Evolutionary conservation across 2,113 vertebrate species (phyloP).

Genomic region (Corydoras sp.): DNA sequence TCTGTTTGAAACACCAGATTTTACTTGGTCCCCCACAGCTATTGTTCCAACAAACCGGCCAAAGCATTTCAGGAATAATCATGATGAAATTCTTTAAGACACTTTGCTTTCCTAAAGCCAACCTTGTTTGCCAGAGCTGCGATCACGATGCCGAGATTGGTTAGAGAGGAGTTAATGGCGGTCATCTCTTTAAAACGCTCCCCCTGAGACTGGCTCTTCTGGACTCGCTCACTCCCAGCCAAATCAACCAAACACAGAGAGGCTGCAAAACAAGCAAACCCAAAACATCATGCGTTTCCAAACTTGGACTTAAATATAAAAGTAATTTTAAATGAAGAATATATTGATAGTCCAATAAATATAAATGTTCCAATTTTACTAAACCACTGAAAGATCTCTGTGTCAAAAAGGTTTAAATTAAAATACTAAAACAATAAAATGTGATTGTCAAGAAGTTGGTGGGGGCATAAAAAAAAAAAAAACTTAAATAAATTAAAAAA

Average conservation of each 20-base stretch:
- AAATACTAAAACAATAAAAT: too few relatives aligned
- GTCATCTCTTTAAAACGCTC: conserved; percentile 90
- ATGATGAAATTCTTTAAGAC: neutral
- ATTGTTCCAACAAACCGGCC: too few relatives aligned
- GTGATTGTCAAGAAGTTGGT: too few relatives aligned
- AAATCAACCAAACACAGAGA: conserved; percentile 90
- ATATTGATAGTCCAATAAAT: too few relatives aligned
- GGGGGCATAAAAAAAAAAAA: too few relatives aligned
- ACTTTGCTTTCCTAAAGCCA: neutral
- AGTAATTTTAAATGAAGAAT: neutral
- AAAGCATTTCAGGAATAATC: neutral
- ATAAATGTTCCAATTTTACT: too few relatives aligned
- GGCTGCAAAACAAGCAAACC: conserved; percentile 55
- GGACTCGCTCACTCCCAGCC: conserved; percentile 86
- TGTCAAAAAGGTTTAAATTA: too few relatives aligned
- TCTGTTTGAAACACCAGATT: too few relatives aligned
- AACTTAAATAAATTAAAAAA: too few relatives aligned
- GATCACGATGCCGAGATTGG: conserved; percentile 88
- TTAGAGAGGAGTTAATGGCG: conserved; percentile 89
- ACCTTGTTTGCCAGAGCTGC: conserved; percentile 79
- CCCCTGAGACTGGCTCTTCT: conserved; percentile 86
- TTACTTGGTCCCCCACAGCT: too few relatives aligned
- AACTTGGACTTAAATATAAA: neutral
- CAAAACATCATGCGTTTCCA: neutral
- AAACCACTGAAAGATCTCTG: too few relatives aligned